Conservation (phyloP, 2,888 invertebrate species). For the Isoperla grammatica region DNA sequence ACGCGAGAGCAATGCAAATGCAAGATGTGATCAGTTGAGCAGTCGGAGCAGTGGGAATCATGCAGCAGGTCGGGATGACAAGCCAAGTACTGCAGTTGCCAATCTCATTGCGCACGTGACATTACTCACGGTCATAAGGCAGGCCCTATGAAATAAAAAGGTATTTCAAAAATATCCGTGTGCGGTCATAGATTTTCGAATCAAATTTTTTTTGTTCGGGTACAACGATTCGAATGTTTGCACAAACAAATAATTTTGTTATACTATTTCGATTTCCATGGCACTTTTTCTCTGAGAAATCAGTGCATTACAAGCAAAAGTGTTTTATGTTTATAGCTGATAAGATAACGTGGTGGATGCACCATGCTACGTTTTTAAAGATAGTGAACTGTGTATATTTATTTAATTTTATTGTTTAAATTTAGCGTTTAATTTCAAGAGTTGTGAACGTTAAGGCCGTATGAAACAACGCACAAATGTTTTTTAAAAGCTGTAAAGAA, state of each 20-base stretch:
- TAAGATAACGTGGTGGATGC: constrained; percentile 12
- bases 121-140: background rate
- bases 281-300: constrained; percentile 9
- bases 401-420: constrained; percentile 1
- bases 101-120: background rate
- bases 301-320: constrained; percentile 6
- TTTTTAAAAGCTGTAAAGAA: no score
- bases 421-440: background rate
- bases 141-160: background rate
- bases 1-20: no score
- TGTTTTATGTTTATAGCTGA: constrained; percentile 3
- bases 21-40: no score
- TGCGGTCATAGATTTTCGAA: no score
- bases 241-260: no score
- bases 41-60: background rate
- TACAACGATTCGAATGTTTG: no score
- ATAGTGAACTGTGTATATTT: background rate
- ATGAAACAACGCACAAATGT: no score
- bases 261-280: background rate
- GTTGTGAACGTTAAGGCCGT: no score
- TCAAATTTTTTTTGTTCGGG: no score
- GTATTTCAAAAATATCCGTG: background rate
- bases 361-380: constrained; percentile 13
- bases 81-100: constrained; percentile 1
- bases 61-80: background rate